Conservation (phyloP, 1,140 invertebrate genomes). For the Sesamia nonagrioides region DNA sequence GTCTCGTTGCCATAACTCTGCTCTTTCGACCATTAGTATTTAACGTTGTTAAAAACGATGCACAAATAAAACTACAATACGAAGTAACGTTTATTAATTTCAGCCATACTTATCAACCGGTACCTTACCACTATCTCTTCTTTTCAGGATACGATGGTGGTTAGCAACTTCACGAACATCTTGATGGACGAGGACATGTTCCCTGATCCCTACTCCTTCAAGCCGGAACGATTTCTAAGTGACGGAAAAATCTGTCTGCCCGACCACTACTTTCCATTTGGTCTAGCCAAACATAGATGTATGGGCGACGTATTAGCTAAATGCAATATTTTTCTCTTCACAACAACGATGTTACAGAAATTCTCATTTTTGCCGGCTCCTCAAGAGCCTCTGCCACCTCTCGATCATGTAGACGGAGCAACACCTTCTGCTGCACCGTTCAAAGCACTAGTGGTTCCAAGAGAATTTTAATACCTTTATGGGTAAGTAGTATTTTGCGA, state of each 20-base stretch:
- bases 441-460: slow-evolving; percentile 89
- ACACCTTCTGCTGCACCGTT: slow-evolving; percentile 92
- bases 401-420: slow-evolving; percentile 91
- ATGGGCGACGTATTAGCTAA: slow-evolving; percentile 85
- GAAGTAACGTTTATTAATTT: no score
- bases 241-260: slow-evolving; percentile 90
- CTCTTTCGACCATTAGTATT: no score
- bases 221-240: slow-evolving; percentile 93
- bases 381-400: slow-evolving; percentile 89
- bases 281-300: slow-evolving; percentile 91
- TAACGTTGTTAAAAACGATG: no score
- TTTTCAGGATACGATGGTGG: slow-evolving; percentile 93
- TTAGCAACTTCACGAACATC: slow-evolving; percentile 93
- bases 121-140: slow-evolving; percentile 7
- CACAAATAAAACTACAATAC: no score
- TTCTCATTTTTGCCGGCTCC: slow-evolving; percentile 91
- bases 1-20: no score
- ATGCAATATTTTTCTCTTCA: slow-evolving; percentile 95
- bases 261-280: slow-evolving; percentile 93
- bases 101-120: neutral
- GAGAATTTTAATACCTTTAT: slow-evolving; percentile 60
- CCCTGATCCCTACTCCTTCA: slow-evolving; percentile 92
- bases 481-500: neutral
- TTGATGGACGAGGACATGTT: slow-evolving; percentile 91
- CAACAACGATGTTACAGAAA: slow-evolving; percentile 92